phyloP scores from a whole-genome alignment of 2,888 invertebrate genomes.

The Elysia crispata region DNA sequence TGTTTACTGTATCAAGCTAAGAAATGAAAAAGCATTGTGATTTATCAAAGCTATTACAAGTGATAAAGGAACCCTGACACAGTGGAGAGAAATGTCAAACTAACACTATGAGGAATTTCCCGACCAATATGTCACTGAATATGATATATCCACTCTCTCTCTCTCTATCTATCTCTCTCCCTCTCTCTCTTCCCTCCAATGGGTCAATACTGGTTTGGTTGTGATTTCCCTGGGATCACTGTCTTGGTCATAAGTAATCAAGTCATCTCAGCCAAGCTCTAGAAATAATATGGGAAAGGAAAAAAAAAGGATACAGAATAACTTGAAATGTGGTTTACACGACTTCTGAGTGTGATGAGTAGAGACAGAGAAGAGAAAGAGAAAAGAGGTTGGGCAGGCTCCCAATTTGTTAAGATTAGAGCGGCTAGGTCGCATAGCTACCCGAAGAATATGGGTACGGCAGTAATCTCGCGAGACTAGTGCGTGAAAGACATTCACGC shows the following conservation, averaged over 20 bases:
- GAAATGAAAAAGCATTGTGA: slow-evolving; percentile 17
- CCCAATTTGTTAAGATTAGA: too few species aligned
- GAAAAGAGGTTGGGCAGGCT: too few species aligned
- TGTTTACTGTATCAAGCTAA: not conserved
- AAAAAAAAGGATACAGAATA: not conserved
- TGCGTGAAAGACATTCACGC: not conserved
- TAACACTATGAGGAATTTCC: slow-evolving; percentile 3
- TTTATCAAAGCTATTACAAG: slow-evolving; percentile 14
- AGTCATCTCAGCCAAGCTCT: not conserved
- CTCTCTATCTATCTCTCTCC: too few species aligned
- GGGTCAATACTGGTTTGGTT: slow-evolving; percentile 31
- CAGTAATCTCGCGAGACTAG: slow-evolving; percentile 18
- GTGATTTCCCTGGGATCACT: slow-evolving; percentile 20
- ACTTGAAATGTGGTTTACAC: too few species aligned
- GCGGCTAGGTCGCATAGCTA: too few species aligned
- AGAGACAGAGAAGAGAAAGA: too few species aligned
- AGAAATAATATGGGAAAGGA: not conserved
- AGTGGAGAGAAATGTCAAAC: too few species aligned
- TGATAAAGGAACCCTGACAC: not conserved
- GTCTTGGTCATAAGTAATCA: slow-evolving; percentile 27
- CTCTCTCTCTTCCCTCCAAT: not conserved
- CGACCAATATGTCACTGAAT: slow-evolving; percentile 24
- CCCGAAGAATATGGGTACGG: too few species aligned
- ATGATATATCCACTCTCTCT: slow-evolving; percentile 17
- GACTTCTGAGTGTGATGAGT: too few species aligned